A percentile compares a stretch with the other conserved stretches of the same genome.
Evolutionary conservation across 92 coral and sea anemone species (phyloP).

Genomic region (Pocillopora grandis): DNA sequence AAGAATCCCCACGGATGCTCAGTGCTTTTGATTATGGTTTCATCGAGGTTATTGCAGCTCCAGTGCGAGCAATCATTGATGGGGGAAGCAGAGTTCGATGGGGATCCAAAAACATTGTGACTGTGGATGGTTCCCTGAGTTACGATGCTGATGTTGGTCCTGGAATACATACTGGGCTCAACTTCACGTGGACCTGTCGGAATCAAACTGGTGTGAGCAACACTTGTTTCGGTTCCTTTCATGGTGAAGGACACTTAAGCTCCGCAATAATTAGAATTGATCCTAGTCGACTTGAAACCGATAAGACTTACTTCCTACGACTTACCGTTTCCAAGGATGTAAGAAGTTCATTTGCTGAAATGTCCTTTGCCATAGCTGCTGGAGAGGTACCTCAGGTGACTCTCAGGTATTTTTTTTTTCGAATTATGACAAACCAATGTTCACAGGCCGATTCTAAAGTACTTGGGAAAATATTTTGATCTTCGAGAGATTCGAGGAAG

Average conservation of each 20-base stretch:
- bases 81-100: constrained; percentile 46
- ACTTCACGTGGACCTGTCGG: constrained; percentile 54
- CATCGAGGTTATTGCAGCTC: constrained; percentile 38
- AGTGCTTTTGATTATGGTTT: constrained; percentile 44
- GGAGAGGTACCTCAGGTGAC: constrained; percentile 14
- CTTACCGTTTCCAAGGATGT: constrained; percentile 23
- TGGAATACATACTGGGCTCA: constrained; percentile 31
- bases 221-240: constrained; percentile 32
- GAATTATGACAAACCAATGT: neutral
- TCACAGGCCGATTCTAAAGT: neutral
- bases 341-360: constrained; percentile 18
- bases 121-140: constrained; percentile 51
- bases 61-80: constrained; percentile 49
- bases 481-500: too few species aligned
- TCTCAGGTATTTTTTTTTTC: neutral
- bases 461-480: too few species aligned
- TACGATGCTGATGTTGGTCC: constrained; percentile 49
- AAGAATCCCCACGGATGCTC: neutral
- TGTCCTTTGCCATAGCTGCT: constrained; percentile 23
- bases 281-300: neutral
- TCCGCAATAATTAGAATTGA: constrained; percentile 6
- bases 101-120: constrained; percentile 14
- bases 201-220: neutral
- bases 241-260: neutral
- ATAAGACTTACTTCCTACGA: constrained; percentile 9